Base-by-base conservation (phyloP, 2,888 invertebrate genomes). In the Epinotia nisella region DNA sequence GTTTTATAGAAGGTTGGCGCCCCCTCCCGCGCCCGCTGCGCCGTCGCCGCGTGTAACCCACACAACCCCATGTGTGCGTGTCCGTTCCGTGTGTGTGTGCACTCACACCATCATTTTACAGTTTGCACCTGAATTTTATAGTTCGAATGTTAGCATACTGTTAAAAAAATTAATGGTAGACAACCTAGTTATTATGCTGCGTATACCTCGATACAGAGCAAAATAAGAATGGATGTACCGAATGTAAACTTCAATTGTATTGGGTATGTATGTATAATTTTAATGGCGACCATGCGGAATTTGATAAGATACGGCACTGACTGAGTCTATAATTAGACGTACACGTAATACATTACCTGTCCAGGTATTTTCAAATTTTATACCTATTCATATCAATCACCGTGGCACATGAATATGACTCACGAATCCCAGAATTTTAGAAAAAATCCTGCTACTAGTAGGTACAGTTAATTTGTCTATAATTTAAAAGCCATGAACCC, bases 1-100 rank as follows among this genome's bases (percentile, higher is more conserved):
- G 86, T 92, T 93, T 90, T 93, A 93, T 93, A 90, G 82, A 87
- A 85, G 85, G 89, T 85, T 86, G 87, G 80, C 81, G 78, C 74
- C 80, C 75, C 78, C 76, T 74, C 77, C 80, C 81, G 81, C 78
- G 73, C 75, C 78, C 79, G 70, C 77, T 70, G 51, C 69, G 75
- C 79, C 74, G 77, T 55, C 64, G 65, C 71, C 76, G 75, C 78
- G 75, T 81, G 75, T 76, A 72, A 74, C 77, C 75, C 15, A 70
- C 64, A 70, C 75, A 41, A 61, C 74, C 75, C 78, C 17, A 80
- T 76, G 84, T 69, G 78, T 79, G 70, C 62, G 71, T 58, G 74
- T 76, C 66, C 64, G 65, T 76, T 75, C 75, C 71, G 81, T 82
- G 83, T 82, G 79, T 78, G 81, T 81, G 82, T 81, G 81, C 84